Evolutionary conservation across 2,797 vertebrate species (phyloP), one percentile per base, ranked within the genome.

Genomic region (Sebastes elongatus): DNA sequence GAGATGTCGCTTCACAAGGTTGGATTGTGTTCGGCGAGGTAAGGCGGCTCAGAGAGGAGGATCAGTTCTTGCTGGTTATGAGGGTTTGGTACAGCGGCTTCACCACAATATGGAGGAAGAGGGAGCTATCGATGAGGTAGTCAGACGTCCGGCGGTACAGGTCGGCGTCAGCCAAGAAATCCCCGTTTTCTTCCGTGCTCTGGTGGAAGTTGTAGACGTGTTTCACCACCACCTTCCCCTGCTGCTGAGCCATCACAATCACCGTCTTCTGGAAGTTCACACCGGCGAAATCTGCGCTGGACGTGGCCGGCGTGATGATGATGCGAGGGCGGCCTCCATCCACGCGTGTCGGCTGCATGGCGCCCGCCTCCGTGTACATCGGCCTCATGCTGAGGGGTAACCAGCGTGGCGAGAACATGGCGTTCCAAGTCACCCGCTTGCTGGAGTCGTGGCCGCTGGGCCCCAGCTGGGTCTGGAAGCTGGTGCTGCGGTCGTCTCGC

Each of bases 211-310:
- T 96, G 95, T 98, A 98, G 78, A 97, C 93, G 1, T 98, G 96
- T 1, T 95, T 97, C 68, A 99, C 97, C 82, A 97, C 87, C 59
- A 96, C 87, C 2, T 94, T 95, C 35, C 97, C 97, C 74, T 96
- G 96, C 92, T 97, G 97, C 79, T 94, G 87, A 2, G 96, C 95
- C 1, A 97, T 96, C 72, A 99, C 96, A 16, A 99, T 91, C 89
- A 99, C 96, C 0, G 97, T 99, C 94, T 99, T 99, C 95, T 99
- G 98, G 94, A 99, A 99, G 91, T 93, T 97, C 76, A 99, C 97
- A 0, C 98, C 98, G 0, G 98, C 97, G 0, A 98, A 97, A 6
- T 98, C 97, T 0, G 95, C 95, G 9, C 97, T 97, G 86, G 97
- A 97, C 1, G 96, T 96, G 77, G 98, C 97, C 2, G 98, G 98